Percentiles rank a stretch among this genome's conserved stretches.
These are phyloP conservation scores for Hemistola chrysoprasaria DNA, from an alignment of 2,888 invertebrate species.

Conservation along the genomic window DNA sequence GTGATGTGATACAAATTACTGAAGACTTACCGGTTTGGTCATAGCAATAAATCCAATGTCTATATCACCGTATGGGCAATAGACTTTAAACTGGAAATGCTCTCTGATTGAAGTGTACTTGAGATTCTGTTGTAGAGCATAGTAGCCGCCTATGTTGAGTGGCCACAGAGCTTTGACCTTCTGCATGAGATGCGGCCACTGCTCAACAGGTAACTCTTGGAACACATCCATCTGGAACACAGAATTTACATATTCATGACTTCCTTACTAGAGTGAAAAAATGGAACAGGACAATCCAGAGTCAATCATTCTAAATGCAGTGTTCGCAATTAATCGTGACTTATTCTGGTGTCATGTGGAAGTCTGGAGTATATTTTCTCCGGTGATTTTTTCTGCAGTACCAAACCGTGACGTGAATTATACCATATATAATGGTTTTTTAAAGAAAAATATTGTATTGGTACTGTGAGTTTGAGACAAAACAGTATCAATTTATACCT, in stretches of 20 bases:
- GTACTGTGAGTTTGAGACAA: too few species aligned
- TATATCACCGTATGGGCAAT: slow-evolving; percentile 41
- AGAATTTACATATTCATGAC: slow-evolving; percentile 3
- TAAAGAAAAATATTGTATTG: too few species aligned
- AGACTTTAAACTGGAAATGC: slow-evolving; percentile 37
- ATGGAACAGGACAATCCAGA: too few species aligned
- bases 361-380: too few species aligned
- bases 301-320: too few species aligned
- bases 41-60: slow-evolving; percentile 40
- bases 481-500: too few species aligned
- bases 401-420: too few species aligned
- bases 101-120: slow-evolving; percentile 31
- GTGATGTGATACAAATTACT: neutral
- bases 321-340: too few species aligned
- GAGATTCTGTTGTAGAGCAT: slow-evolving; percentile 28
- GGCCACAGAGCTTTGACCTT: slow-evolving; percentile 36
- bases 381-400: too few species aligned
- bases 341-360: too few species aligned
- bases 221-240: slow-evolving; percentile 20
- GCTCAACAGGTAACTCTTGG: slow-evolving; percentile 30
- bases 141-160: slow-evolving; percentile 33
- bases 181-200: slow-evolving; percentile 37
- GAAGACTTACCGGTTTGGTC: slow-evolving; percentile 30
- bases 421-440: too few species aligned
- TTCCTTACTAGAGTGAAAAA: too few species aligned